Percentiles rank a stretch among this genome's conserved stretches.
Conservation (phyloP, 1,140 invertebrate genomes). For the Drosophila sucinea region DNA sequence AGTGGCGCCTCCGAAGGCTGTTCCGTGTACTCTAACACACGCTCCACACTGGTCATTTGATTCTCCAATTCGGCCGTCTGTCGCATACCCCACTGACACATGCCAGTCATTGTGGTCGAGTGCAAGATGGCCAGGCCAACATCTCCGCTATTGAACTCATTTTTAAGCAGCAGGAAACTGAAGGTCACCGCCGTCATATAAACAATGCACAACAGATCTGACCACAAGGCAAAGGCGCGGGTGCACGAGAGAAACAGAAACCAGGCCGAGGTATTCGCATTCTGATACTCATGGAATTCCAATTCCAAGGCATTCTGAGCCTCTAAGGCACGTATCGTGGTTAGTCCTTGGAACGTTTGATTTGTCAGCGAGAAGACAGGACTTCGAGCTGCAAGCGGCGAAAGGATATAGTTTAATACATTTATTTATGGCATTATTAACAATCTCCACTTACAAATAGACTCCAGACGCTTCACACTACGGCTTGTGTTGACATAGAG, state of each 20-base stretch:
- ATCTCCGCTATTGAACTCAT: constrained; percentile 87
- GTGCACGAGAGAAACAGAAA: constrained; percentile 88
- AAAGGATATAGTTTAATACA: not conserved
- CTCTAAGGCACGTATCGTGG: constrained; percentile 91
- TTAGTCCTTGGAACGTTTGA: constrained; percentile 90
- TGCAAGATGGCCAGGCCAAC: constrained; percentile 93
- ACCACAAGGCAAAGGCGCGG: constrained; percentile 86
- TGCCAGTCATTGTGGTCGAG: constrained; percentile 89
- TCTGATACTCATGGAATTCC: constrained; percentile 88
- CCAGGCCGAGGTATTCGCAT: constrained; percentile 89
- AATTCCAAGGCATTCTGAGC: constrained; percentile 86
- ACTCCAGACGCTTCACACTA: constrained; percentile 92
- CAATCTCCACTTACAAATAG: constrained; percentile 86
- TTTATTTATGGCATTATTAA: not conserved
- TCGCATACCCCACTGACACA: constrained; percentile 94
- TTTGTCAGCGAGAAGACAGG: constrained; percentile 90
- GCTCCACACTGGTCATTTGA: constrained; percentile 93
- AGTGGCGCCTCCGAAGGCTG: constrained; percentile 84
- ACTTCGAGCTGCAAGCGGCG: constrained; percentile 83
- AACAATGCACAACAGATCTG: constrained; percentile 88
- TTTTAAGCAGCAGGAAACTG: constrained; percentile 84
- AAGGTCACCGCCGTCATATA: constrained; percentile 86
- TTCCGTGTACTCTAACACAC: constrained; percentile 89
- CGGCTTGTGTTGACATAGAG: constrained; percentile 92
- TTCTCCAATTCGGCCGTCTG: constrained; percentile 93